Base-by-base conservation (phyloP, 2,888 invertebrate genomes). In the Hydrotaea cyrtoneurina region DNA sequence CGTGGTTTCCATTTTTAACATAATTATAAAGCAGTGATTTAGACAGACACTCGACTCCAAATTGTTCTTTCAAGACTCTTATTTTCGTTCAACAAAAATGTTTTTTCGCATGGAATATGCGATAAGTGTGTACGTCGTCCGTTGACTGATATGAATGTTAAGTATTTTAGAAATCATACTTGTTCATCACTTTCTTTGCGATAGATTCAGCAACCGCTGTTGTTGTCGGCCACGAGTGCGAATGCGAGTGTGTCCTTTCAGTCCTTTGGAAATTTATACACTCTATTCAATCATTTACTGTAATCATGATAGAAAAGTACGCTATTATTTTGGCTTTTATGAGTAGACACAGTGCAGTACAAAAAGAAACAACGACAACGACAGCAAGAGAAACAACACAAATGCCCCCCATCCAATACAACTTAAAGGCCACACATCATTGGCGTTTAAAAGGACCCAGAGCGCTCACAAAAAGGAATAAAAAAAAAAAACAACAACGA, bases 371-470 rank as follows among this genome's bases (percentile, higher is more conserved):
- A 74, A 46, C 23, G 57, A 23, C 74, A 64, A 64, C 46, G 59
- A 17, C 13, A 26, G 46, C 75, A 50, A 50, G 46, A 46, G 8
- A 15, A 39, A 43, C 17, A 43, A 55, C 43, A 39, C 39, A 77
- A 66, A 39, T 78, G 59, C 59, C 46, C 69, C 19, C 69, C 69
- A 69, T 26, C 17, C 43, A 81, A 81, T 77, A 39, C 39, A 72
- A 71, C 55, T 81, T 77, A 26, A 77, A 72, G 76, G 76, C 72
- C 80, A 76, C 76, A 81, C 80, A 77, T 81, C 64, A 81, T 77
- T 72, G 72, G 69, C 59, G 57, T 75, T 80, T 75, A 80, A 80
- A 80, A 69, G 74, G 74, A 36, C 75, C 75, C 75, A 80, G 69
- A 80, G 80, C 80, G 75, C 62, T n/a, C 55, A 74, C 74, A 75